Evolutionary conservation across 1,140 invertebrate genomes (phyloP), one percentile per base, ranked within the genome.

Genomic region (Calephelis nemesis): DNA sequence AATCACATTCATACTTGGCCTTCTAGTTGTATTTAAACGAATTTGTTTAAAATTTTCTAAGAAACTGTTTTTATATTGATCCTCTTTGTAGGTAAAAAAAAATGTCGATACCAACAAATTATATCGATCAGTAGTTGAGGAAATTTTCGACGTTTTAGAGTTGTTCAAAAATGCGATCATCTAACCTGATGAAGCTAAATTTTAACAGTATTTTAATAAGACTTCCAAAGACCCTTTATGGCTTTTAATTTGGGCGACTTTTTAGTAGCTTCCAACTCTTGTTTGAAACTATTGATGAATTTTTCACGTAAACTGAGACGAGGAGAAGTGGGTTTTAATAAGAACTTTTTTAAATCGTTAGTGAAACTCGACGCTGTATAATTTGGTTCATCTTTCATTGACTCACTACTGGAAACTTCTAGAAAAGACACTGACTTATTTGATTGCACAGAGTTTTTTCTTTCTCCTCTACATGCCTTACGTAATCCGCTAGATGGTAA

Each of bases 191-290:
- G 8, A 45, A 45, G 0, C 2, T 30, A 4, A 30, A 30, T 30
- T 30, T 30, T 2, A 30, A 30, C 30, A 10, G 12, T 47, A 62
- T 60, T 45, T 88, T 74, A 91, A 70, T 90, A 92, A 47, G 92
- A 92, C 70, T 92, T 92, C 92, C 92, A 92, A 15, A 92, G 76
- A 64, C 92, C 92, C 67, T 92, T 91, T 19, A 92, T 92, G 8
- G 90, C 88, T 73, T 87, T 88, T 13, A 92, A 76, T 71, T 90
- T 92, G 0, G 92, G 92, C 40, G 90, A 90, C 65, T 78, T 88
- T 63, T 84, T 90, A 1, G 86, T 89, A 0, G 88, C 83, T 63
- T 90, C 84, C 30, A 91, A 67, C 63, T 87, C 87, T 71, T 92
- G 80, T 67, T 90, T 88, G 81, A 92, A 85, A 69, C 91, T 92